phyloP scores from a whole-genome alignment of 2,888 invertebrate species.

The Stegophylla sp. region DNA sequence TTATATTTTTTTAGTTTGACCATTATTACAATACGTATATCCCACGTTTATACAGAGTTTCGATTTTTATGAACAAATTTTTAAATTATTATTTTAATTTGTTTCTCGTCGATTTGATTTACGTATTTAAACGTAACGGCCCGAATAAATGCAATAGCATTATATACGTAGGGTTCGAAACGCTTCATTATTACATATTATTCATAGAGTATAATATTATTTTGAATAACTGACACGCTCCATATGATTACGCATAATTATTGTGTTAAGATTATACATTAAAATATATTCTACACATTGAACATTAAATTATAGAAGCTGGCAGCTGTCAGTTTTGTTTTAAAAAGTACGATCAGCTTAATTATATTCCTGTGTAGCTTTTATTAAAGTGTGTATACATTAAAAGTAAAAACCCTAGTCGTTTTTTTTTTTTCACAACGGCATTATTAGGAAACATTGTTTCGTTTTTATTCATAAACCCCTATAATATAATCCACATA shows the following conservation, averaged over 20 bases:
- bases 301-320: slow-evolving; percentile 4
- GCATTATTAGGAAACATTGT: background rate
- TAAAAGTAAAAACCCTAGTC: slow-evolving; percentile 5
- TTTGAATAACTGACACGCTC: slow-evolving; percentile 1
- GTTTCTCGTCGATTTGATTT: background rate
- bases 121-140: slow-evolving; percentile 1
- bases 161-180: background rate
- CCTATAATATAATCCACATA: no score
- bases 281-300: background rate
- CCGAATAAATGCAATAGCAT: background rate
- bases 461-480: background rate
- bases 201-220: background rate
- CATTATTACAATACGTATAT: background rate
- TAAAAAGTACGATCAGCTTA: background rate
- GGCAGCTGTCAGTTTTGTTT: slow-evolving; percentile 31
- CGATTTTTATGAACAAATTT: background rate
- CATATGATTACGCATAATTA: slow-evolving; percentile 22
- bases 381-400: background rate
- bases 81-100: slow-evolving; percentile 21
- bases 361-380: slow-evolving; percentile 16
- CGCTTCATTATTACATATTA: slow-evolving; percentile 30
- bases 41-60: background rate
- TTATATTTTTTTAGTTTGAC: background rate
- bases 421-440: background rate
- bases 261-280: slow-evolving; percentile 25